Percentiles rank a stretch among this genome's conserved stretches.
Conservation (phyloP, 2,797 vertebrate species). For the Hyperoplus lanceolatus region DNA sequence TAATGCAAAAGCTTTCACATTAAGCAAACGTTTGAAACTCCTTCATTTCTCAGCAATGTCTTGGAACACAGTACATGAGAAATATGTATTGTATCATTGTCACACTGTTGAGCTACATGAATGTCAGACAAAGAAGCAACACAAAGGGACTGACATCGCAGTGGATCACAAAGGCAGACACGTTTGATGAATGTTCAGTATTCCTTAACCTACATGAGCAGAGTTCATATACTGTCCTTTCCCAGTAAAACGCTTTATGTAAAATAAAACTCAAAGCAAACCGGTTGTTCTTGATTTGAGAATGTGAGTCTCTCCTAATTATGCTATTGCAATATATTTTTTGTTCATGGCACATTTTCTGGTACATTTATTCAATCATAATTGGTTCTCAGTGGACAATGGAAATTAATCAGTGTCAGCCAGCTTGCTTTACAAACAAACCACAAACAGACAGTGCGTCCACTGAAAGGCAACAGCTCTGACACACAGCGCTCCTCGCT, state of each 20-base stretch:
- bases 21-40: not conserved
- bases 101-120: not conserved
- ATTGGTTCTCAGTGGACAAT: slow-evolving; percentile 18
- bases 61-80: not conserved
- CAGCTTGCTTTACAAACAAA: slow-evolving; percentile 32
- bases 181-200: not conserved
- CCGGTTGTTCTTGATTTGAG: not conserved
- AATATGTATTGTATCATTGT: not conserved
- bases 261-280: not conserved
- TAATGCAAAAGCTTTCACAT: not conserved
- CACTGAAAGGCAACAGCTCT: slow-evolving; percentile 26
- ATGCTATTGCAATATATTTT: not conserved
- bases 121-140: not conserved
- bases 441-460: slow-evolving; percentile 33
- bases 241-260: not conserved
- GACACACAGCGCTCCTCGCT: slow-evolving; percentile 35
- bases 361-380: slow-evolving; percentile 2
- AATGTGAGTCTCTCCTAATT: not conserved
- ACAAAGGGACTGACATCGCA: not conserved
- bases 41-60: not conserved
- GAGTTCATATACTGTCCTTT: not conserved
- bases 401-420: slow-evolving; percentile 35
- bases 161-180: not conserved
- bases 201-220: not conserved
- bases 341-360: slow-evolving; percentile 1